These are phyloP conservation scores for Eutrigla gurnardus DNA, from an alignment of 2,797 vertebrate species.

Conservation along the genomic window DNA sequence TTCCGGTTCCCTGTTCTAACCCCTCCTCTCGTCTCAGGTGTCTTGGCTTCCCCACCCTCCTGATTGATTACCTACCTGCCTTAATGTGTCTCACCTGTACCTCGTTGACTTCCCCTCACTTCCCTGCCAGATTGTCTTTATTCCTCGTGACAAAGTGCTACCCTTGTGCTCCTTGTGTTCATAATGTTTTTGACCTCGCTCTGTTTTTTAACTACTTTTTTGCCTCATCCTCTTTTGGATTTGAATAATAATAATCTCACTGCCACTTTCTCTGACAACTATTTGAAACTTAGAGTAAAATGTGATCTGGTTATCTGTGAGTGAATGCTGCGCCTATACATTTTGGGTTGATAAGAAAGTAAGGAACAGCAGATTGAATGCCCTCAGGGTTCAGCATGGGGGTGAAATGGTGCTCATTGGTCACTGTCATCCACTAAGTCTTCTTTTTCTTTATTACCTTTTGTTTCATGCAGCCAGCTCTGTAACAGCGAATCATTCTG, in stretches of 20 bases:
- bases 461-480: conserved; percentile 51
- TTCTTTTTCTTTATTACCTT: conserved; percentile 52
- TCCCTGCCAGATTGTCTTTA: no score
- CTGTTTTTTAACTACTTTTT: no score
- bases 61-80: no score
- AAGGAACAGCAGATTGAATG: conserved; percentile 64
- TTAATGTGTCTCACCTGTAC: no score
- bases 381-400: conserved; percentile 63
- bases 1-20: no score
- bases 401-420: conserved; percentile 57
- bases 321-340: conserved; percentile 32
- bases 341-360: conserved; percentile 56
- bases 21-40: no score
- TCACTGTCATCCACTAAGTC: conserved; percentile 70
- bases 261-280: conserved; percentile 21
- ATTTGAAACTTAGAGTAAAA: conserved; percentile 33
- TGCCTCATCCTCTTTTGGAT: no score
- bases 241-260: background rate
- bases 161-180: no score
- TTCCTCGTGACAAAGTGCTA: no score
- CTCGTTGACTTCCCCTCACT: no score
- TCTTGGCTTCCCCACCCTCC: no score
- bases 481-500: conserved; percentile 41
- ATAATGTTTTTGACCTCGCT: no score
- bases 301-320: conserved; percentile 33